A percentile compares a stretch with the other conserved stretches of the same genome.
phyloP scores from a whole-genome alignment of 2,113 vertebrate genomes.

The Nycticryphes semicollaris region DNA sequence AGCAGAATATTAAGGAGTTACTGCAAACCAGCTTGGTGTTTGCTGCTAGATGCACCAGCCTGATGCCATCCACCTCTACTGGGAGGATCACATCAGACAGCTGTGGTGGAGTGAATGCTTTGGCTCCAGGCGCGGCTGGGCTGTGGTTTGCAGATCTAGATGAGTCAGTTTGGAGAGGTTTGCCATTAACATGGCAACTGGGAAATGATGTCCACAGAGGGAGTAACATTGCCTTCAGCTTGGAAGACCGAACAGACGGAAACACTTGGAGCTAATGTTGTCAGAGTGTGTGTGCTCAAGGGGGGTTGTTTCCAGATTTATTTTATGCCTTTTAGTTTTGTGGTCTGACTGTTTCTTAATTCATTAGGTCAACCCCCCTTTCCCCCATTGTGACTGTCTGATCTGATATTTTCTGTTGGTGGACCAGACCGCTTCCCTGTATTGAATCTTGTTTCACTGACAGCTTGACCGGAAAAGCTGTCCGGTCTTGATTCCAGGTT shows the following conservation, averaged over 20 bases:
- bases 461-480: conserved; percentile 16
- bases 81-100: not conserved
- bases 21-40: not conserved
- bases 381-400: not conserved
- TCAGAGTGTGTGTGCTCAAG: not conserved
- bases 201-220: not conserved
- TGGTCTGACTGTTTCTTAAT: not conserved
- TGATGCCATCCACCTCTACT: accelerated
- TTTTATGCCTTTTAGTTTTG: not conserved
- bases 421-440: not conserved
- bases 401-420: not conserved
- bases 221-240: not conserved
- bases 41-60: not conserved
- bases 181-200: not conserved
- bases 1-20: accelerated
- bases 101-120: not conserved
- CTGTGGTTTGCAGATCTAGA: not conserved
- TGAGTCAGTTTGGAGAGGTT: not conserved
- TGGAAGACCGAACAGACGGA: not conserved
- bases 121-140: not conserved
- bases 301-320: not conserved
- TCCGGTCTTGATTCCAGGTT: conserved; percentile 3
- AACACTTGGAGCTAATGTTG: not conserved
- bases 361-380: not conserved
- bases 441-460: not conserved